Conservation (phyloP, 2,888 invertebrate species). For the Ichneumoninae sp. region DNA sequence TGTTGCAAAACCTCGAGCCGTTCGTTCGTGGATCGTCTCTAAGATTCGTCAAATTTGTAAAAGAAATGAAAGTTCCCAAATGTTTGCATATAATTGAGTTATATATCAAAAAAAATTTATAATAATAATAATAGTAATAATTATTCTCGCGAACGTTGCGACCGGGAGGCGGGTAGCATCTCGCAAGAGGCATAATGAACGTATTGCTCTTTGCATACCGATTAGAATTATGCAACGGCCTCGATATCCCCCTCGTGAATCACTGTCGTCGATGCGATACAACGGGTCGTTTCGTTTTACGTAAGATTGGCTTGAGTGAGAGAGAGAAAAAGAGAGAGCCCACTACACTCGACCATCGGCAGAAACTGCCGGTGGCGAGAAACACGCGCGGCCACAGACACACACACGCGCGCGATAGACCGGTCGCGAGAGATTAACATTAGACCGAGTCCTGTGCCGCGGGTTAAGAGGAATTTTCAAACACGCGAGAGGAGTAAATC, state of each 20-base stretch:
- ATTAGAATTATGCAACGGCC: constrained; percentile 69
- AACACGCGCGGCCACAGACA: not conserved
- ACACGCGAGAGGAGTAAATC: not conserved
- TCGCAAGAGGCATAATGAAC: constrained; percentile 33
- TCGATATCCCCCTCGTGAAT: constrained; percentile 65
- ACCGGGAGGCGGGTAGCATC: constrained; percentile 11
- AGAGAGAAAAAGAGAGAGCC: not conserved
- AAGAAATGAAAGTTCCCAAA: not conserved
- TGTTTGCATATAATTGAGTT: not conserved
- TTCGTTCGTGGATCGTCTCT: not conserved
- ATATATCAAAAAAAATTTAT: not conserved
- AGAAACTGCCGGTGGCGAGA: constrained; percentile 22
- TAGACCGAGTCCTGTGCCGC: not conserved
- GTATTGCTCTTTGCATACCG: constrained; percentile 64
- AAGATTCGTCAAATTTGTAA: not conserved
- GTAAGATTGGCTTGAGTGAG: constrained; percentile 61
- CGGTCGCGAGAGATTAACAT: constrained; percentile 16
- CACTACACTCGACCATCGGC: not conserved
- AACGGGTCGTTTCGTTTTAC: constrained; percentile 59
- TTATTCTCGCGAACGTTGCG: not conserved
- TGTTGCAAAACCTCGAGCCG: not conserved
- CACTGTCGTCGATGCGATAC: constrained; percentile 67
- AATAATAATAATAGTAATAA: not conserved
- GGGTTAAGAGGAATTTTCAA: not conserved
- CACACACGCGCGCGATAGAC: not conserved